Conservation (phyloP, 64 coral and sea anemone species). For the Porites australiensis region DNA sequence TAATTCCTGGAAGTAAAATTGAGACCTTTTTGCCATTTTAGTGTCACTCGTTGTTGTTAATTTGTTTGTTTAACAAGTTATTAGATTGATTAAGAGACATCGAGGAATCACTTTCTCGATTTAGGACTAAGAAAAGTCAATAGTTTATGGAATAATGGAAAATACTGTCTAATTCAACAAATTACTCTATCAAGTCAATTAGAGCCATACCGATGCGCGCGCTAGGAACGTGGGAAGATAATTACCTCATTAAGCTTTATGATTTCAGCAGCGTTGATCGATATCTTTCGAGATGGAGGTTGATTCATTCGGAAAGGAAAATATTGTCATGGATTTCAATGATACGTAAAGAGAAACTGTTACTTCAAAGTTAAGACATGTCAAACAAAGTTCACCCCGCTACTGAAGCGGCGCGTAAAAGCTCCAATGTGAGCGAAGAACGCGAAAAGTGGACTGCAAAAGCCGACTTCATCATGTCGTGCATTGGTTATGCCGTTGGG, state of each 20-base stretch:
- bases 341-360: neutral
- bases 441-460: slow-evolving; percentile 26
- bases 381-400: slow-evolving; percentile 13
- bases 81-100: too few species aligned
- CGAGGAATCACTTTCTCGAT: too few species aligned
- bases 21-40: too few species aligned
- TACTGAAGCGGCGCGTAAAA: neutral
- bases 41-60: too few species aligned
- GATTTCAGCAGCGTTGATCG: neutral
- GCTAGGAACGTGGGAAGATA: neutral
- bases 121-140: too few species aligned
- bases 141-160: too few species aligned
- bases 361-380: neutral
- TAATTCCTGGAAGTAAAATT: neutral
- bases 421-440: neutral
- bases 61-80: too few species aligned
- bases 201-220: too few species aligned
- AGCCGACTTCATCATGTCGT: slow-evolving; percentile 9
- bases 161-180: too few species aligned
- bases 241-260: neutral
- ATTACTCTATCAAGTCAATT: too few species aligned
- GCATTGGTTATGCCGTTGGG: slow-evolving; percentile 15
- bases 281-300: neutral
- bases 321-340: neutral
- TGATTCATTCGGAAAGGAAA: neutral